Base-by-base conservation (phyloP, 2,797 vertebrate species). In the Kryptopterus vitreolus region DNA sequence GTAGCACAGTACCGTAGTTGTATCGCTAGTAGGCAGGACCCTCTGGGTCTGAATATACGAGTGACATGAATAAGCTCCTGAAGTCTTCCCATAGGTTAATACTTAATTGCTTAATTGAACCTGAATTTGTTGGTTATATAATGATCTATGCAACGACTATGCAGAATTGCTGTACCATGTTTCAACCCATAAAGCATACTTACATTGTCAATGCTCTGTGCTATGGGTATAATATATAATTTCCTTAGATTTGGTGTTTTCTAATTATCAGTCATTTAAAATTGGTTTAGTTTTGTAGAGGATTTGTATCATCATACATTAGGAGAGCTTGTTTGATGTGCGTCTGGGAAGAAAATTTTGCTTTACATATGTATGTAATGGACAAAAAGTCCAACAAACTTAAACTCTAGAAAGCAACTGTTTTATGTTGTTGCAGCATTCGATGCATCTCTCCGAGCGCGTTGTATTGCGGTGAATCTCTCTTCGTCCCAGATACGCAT, bases 121-220 rank as follows among this genome's bases (percentile, higher is more conserved):
- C 35, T 52, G 50, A 35, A 80, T 77, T 33, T 77, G 48, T 62
- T 48, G 43, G 65, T 57, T 71, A 29, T 29, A 65, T 72, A 38
- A 78, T 38, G 57, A 84, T 38, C 83, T 84, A 82, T 84, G 83
- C 83, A 84, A 84, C 58, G 73, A 55, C 77, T 82, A 79, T 84
- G 83, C 83, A 76, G 78, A 78, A 76, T 53, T 75, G 22, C 1
- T 75, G 38, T 73, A 33, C 18, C 38, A 35, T 12, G 2, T 79
- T 75, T 75, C 46, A 75, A 46, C 62, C 61, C 62, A 65, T 20
- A 18, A 46, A 46, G 20, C 24, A n/a, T 24, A 22, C 38, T 33
- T 13, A 48, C 2, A 1, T 52, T 72, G 6, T 43, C 43, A 79
- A 18, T 65, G 78, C 48, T 61, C 29, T 59, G 29, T 22, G 43